Percentiles rank a stretch among this genome's conserved stretches.
Conservation (phyloP, 92 coral and sea anemone species). For the Bergia puertoricense region DNA sequence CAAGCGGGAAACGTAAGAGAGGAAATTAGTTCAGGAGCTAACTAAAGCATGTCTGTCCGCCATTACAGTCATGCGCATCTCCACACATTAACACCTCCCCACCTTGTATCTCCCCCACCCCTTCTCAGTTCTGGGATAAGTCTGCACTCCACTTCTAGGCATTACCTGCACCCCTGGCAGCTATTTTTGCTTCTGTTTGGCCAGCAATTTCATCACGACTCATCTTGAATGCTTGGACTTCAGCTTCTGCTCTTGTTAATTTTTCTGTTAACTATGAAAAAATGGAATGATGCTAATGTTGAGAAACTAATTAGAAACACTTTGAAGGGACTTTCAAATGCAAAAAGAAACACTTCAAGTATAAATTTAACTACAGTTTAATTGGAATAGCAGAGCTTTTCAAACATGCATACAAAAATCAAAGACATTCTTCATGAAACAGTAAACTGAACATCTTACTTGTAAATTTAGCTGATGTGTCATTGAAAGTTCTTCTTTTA, state of each 20-base stretch:
- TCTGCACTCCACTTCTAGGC: neutral
- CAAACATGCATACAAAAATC: too few relatives aligned
- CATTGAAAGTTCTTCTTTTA: conserved; percentile 38
- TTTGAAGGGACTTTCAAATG: too few relatives aligned
- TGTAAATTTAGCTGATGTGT: conserved; percentile 38
- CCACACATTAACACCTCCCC: too few relatives aligned
- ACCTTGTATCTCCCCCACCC: too few relatives aligned
- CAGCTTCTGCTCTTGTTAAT: conserved; percentile 87
- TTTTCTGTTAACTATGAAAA: conserved; percentile 81
- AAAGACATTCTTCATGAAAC: conserved; percentile 6
- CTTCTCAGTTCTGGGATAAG: neutral
- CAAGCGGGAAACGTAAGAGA: too few relatives aligned
- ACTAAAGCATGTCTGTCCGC: too few relatives aligned
- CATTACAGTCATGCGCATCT: too few relatives aligned
- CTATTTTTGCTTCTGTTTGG: conserved; percentile 92
- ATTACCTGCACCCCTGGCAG: conserved; percentile 91
- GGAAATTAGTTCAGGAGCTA: too few relatives aligned
- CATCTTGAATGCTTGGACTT: conserved; percentile 84
- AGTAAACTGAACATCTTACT: conserved; percentile 58
- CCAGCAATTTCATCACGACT: conserved; percentile 77
- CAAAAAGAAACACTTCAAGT: too few relatives aligned
- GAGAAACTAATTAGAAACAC: too few relatives aligned
- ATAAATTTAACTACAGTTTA: too few relatives aligned
- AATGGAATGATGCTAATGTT: neutral
- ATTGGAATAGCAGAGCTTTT: too few relatives aligned